Evolutionary conservation across 2,888 invertebrate species (phyloP).

Genomic region (Cephus rjabovi): DNA sequence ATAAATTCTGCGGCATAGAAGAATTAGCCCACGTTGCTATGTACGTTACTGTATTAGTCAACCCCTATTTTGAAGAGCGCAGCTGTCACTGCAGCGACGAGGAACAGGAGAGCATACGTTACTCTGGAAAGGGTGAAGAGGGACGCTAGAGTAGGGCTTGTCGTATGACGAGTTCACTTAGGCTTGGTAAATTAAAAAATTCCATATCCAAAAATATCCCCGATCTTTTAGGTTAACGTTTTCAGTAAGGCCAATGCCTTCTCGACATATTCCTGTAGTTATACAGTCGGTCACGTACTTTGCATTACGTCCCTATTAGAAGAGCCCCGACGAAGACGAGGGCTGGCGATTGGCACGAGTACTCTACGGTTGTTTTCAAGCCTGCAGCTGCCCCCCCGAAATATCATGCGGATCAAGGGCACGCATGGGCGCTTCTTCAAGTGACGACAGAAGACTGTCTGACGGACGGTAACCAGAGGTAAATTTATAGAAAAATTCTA

Average conservation of each 20-base stretch:
- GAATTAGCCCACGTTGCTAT: slow-evolving; percentile 17
- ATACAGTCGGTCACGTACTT: not conserved
- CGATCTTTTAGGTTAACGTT: not conserved
- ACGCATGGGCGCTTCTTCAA: not conserved
- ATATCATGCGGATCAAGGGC: not conserved
- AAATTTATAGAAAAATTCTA: not conserved
- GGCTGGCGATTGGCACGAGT: not conserved
- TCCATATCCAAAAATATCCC: slow-evolving; percentile 3
- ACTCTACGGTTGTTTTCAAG: not conserved
- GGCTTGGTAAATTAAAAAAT: slow-evolving; percentile 27
- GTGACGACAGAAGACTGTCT: not conserved
- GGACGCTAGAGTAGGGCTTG: slow-evolving; percentile 19
- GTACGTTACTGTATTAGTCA: slow-evolving; percentile 26
- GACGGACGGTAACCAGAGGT: not conserved
- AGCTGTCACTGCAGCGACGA: slow-evolving; percentile 33
- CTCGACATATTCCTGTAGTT: not conserved
- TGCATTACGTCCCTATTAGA: not conserved
- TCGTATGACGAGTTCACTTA: slow-evolving; percentile 28
- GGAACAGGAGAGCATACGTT: slow-evolving; percentile 23
- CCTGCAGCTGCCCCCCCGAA: not conserved
- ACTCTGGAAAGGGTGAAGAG: slow-evolving; percentile 26
- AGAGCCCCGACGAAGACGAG: not conserved
- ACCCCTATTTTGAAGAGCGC: slow-evolving; percentile 43
- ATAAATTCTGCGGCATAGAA: not conserved
- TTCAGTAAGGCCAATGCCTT: not conserved